A percentile compares a stretch with the other conserved stretches of the same genome.
Evolutionary conservation across 2,888 invertebrate genomes (phyloP).

Genomic region (Platypus cylindrus): DNA sequence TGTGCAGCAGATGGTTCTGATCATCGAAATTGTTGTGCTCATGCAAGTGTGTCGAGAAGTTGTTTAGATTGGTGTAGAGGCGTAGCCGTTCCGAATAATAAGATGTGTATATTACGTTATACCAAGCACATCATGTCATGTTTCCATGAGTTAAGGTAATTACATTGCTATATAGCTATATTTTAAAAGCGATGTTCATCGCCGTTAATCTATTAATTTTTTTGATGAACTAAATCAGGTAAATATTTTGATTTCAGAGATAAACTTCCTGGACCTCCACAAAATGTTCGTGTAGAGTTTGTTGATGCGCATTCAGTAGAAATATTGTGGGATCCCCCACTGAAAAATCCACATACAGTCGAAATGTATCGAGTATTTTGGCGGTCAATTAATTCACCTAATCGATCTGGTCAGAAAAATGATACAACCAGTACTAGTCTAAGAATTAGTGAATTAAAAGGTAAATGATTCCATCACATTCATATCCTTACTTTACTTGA

Average conservation of each 20-base stretch:
- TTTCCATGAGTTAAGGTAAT: conserved; percentile 54
- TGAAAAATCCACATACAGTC: conserved; percentile 70
- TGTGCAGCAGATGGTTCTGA: conserved; percentile 74
- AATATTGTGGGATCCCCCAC: conserved; percentile 63
- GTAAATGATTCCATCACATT: conserved; percentile 9
- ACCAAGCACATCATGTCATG: conserved; percentile 65
- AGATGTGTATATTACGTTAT: conserved; percentile 57
- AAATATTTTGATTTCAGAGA: conserved; percentile 36
- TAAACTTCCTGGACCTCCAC: conserved; percentile 69
- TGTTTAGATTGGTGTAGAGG: conserved; percentile 80
- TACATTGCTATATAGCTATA: not conserved
- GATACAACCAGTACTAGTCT: conserved; percentile 63
- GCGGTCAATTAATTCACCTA: conserved; percentile 47
- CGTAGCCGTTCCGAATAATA: conserved; percentile 51
- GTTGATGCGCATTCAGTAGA: conserved; percentile 46
- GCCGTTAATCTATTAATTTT: not conserved
- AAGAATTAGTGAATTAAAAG: conserved; percentile 53
- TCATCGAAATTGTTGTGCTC: conserved; percentile 72
- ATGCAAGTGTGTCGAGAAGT: conserved; percentile 63
- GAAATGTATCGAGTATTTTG: conserved; percentile 76
- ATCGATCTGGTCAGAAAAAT: conserved; percentile 44
- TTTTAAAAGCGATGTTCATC: not conserved
- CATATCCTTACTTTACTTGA: too few species aligned
- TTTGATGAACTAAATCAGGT: not conserved
- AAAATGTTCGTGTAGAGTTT: conserved; percentile 45